Base-by-base conservation (phyloP, 64 coral and sea anemone species). In the Anthopleura sola region DNA sequence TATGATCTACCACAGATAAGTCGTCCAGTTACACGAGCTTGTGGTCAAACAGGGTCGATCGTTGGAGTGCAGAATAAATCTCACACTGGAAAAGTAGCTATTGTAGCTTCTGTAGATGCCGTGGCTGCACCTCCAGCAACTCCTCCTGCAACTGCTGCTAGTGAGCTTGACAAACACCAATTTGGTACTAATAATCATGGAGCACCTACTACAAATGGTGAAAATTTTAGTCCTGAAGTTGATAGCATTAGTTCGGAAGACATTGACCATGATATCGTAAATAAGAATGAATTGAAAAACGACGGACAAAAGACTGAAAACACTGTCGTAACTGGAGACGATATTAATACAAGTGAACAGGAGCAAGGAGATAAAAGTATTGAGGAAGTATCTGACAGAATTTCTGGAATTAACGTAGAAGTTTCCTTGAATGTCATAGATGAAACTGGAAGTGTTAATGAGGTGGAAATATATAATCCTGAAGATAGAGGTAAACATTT, bases 401-500 rank as follows among this genome's bases (percentile, higher is more conserved):
- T 71, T 6, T 71, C 66, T 36, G 66, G 66, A 71, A 16, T 71
- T 28, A 71, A 71, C 16, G 66, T 71, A 28, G 28, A 9, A 16
- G 66, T 96, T 87, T 58, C 64, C 39, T 69, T 92, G 13, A 92
- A 89, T 90, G 37, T 96, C 1, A 92, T 86, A 3, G 91, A 82
- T 79, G 90, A 87, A n/a, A 49, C 71, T 38, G 94, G 94, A 12
- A 6, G 85, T 13, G n/a, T 56, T 12, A 77, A 85, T 37, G 87
- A 75, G 71, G 87, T 96, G 51, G 90, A 92, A 78, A 89, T 96
- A 36, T 90, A 56, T 79, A 84, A 90, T 40, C 36, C 91, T 33
- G 32, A 55, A 36, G 21, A 47, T 33, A 19, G 78, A 92, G 94
- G 94, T 96, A 87, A 7, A 1, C 16, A 8, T 71, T 71, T 34